A percentile compares a stretch with the other conserved stretches of the same genome.
These are phyloP conservation scores for Alaudala cheleensis DNA, from an alignment of 2,113 vertebrate genomes.

Conservation along the genomic window DNA sequence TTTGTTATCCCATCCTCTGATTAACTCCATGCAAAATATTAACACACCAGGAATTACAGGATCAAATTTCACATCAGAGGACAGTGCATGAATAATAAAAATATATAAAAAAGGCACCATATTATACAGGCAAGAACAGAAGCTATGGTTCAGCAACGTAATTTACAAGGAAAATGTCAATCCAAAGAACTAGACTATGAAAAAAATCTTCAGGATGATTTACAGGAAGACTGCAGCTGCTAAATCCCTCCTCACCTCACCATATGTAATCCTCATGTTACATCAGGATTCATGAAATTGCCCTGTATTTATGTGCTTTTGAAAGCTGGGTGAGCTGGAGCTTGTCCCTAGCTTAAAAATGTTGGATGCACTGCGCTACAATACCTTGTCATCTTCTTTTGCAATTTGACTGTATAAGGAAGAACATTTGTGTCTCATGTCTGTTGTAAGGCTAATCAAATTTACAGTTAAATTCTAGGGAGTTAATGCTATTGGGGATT, in stretches of 20 bases:
- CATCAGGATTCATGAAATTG: background rate
- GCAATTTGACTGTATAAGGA: conserved; percentile 5
- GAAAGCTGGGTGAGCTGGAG: background rate
- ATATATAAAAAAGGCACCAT: background rate
- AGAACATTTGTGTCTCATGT: conserved; percentile 39
- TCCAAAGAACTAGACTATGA: background rate
- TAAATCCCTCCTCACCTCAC: background rate
- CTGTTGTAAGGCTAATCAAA: conserved; percentile 50
- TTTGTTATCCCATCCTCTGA: background rate
- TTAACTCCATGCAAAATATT: background rate
- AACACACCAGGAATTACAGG: background rate
- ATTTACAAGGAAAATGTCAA: background rate
- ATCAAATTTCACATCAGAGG: background rate
- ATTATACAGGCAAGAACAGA: background rate
- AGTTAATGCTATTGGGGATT: conserved; percentile 55
- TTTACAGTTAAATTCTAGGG: conserved; percentile 28
- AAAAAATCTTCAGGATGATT: background rate
- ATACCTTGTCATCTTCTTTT: conserved; percentile 18
- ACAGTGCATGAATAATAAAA: accelerated
- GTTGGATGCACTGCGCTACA: background rate
- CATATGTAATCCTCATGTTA: background rate
- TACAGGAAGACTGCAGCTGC: background rate
- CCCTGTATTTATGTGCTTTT: background rate
- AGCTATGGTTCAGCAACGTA: background rate
- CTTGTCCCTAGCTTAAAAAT: background rate